phyloP scores from a whole-genome alignment of 2,113 vertebrate species.

The Corydoras sp. region DNA sequence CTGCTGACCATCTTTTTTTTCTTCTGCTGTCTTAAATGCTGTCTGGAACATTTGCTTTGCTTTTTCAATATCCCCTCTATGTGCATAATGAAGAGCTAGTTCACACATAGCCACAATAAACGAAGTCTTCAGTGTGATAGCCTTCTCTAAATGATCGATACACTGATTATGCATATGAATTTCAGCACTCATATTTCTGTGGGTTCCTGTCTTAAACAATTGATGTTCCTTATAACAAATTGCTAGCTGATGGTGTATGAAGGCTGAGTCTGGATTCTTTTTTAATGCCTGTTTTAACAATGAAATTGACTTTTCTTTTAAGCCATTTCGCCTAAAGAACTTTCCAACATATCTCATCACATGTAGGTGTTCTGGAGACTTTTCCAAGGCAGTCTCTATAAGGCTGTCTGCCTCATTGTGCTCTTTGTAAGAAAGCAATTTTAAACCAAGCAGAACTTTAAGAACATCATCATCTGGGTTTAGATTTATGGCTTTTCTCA shows the following conservation, averaged over 20 bases:
- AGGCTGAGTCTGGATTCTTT: conserved; percentile 49
- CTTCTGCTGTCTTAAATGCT: conserved; percentile 27
- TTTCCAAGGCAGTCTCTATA: conserved; percentile 60
- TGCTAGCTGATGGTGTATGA: conserved; percentile 68
- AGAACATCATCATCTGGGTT: conserved; percentile 49
- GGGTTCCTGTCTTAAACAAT: background rate
- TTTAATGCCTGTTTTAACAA: conserved; percentile 57
- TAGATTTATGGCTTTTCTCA: conserved; percentile 57
- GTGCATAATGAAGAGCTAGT: conserved; percentile 29
- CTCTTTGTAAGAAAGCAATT: rapidly evolving
- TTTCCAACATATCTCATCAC: conserved; percentile 67
- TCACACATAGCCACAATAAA: conserved; percentile 41
- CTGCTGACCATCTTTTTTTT: conserved; percentile 31
- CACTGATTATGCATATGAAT: conserved; percentile 7
- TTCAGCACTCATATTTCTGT: background rate
- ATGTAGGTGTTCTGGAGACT: conserved; percentile 55
- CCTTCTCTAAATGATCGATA: conserved; percentile 41
- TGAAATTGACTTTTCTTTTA: conserved; percentile 46
- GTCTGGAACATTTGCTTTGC: conserved; percentile 43
- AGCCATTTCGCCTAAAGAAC: conserved; percentile 60
- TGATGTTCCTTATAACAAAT: conserved; percentile 56
- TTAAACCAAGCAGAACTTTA: conserved; percentile 61
- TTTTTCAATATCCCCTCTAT: conserved; percentile 4
- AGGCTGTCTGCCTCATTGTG: conserved; percentile 52
- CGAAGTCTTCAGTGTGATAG: conserved; percentile 13